A percentile compares a stretch with the other conserved stretches of the same genome.
phyloP scores from a whole-genome alignment of 2,888 invertebrate genomes.

The Lasius fuliginosus region DNA sequence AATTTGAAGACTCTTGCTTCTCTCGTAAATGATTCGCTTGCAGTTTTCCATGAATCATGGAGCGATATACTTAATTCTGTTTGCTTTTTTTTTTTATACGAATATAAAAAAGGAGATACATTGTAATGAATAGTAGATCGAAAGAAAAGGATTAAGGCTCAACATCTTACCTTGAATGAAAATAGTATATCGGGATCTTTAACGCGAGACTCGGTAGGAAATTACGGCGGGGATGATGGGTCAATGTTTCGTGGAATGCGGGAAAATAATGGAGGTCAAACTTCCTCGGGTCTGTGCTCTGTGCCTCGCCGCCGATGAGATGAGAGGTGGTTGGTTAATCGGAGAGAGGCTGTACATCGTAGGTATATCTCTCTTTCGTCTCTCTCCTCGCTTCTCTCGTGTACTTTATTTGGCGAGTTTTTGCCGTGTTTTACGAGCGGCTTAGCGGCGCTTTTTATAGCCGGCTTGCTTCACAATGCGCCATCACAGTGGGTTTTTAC shows the following conservation, averaged over 20 bases:
- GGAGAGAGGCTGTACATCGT: constrained; percentile 52
- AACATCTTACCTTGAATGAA: constrained; percentile 28
- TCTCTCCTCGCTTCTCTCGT: constrained; percentile 9
- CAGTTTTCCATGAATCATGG: neutral
- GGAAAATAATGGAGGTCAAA: constrained; percentile 58
- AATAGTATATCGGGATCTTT: constrained; percentile 23
- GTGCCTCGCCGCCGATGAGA: constrained; percentile 42
- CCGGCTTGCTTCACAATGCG: constrained; percentile 73
- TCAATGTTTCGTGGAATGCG: constrained; percentile 57
- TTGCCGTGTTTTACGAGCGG: constrained; percentile 75
- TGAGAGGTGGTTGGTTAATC: constrained; percentile 51
- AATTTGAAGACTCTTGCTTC: neutral
- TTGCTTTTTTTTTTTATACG: neutral
- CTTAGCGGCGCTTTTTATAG: constrained; percentile 77
- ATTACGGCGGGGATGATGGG: constrained; percentile 37
- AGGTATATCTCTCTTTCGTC: constrained; percentile 59
- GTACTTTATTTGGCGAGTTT: constrained; percentile 74
- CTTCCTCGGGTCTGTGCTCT: constrained; percentile 27
- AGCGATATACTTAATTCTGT: neutral
- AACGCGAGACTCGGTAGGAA: constrained; percentile 24
- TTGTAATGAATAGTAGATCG: neutral
- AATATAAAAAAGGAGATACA: neutral
- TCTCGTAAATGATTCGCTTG: neutral
- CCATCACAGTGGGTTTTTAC: constrained; percentile 74
- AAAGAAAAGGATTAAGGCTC: neutral